Percentiles rank a stretch among this genome's conserved stretches.
Evolutionary conservation across 2,888 invertebrate species (phyloP).

Genomic region (Tinea trinotella): DNA sequence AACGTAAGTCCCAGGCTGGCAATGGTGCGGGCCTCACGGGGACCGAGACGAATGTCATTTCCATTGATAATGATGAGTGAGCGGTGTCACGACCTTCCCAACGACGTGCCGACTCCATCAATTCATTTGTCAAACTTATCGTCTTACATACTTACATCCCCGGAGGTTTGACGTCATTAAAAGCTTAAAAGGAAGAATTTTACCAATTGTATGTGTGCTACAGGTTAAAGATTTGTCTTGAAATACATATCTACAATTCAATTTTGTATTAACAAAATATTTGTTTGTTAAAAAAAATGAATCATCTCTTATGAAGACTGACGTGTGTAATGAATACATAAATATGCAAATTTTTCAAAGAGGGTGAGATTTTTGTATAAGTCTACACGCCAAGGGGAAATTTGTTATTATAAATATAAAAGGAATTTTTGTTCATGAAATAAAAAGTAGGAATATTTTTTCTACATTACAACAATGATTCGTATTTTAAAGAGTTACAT

Average conservation of each 20-base stretch:
- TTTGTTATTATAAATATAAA: not conserved
- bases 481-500: too few relatives aligned
- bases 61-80: slow-evolving; percentile 20
- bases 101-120: not conserved
- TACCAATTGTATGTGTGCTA: not conserved
- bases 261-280: not conserved
- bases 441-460: too few relatives aligned
- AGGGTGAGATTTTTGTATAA: not conserved
- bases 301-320: not conserved
- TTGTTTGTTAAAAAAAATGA: not conserved
- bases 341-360: not conserved
- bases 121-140: slow-evolving; percentile 6
- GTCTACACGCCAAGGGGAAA: not conserved
- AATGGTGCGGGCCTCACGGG: slow-evolving; percentile 4
- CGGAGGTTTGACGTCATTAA: not conserved
- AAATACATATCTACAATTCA: too few relatives aligned
- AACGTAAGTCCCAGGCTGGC: not conserved
- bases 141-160: not conserved
- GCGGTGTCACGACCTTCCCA: not conserved
- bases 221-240: not conserved
- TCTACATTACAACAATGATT: too few relatives aligned
- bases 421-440: too few relatives aligned
- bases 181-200: not conserved
- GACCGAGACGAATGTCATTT: slow-evolving; percentile 19
- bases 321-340: not conserved